phyloP scores from a whole-genome alignment of 30 jellyfish, hydroid and myxozoan genomes.

The Turritopsis dohrnii region DNA sequence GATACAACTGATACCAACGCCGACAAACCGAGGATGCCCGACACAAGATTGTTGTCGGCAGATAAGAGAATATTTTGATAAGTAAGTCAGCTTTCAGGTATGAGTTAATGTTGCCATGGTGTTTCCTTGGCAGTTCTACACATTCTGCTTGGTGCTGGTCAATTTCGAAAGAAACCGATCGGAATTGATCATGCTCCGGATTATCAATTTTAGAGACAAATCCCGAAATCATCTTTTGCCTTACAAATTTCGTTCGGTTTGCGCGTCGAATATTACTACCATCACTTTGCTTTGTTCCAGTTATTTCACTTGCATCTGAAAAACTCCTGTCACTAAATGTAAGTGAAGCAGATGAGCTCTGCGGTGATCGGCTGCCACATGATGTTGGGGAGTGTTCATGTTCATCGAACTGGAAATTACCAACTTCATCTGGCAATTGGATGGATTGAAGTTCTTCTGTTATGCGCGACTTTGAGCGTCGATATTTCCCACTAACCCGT shows the following conservation, averaged over 20 bases:
- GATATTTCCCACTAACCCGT: conserved; percentile 2
- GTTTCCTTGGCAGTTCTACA: neutral
- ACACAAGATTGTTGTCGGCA: conserved; percentile 53
- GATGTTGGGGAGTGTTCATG: conserved; percentile 1
- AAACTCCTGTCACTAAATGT: conserved; percentile 2
- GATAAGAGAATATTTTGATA: conserved; percentile 34
- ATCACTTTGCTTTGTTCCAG: neutral
- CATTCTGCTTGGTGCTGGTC: neutral
- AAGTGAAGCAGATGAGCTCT: neutral
- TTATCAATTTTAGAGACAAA: conserved; percentile 3
- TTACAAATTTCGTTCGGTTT: neutral
- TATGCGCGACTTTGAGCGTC: neutral
- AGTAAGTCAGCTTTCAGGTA: conserved; percentile 8
- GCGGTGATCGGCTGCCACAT: neutral
- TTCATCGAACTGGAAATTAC: neutral
- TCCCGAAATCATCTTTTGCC: neutral
- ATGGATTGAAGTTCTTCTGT: neutral
- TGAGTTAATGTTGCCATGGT: neutral
- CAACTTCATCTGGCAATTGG: neutral
- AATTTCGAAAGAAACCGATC: neutral
- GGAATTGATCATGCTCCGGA: neutral
- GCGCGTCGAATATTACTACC: neutral
- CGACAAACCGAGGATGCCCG: conserved; percentile 51
- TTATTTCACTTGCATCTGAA: neutral
- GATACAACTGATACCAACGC: conserved; percentile 54